Evolutionary conservation across 2,113 vertebrate genomes (phyloP).

Genomic region (Ophiodon elongatus): DNA sequence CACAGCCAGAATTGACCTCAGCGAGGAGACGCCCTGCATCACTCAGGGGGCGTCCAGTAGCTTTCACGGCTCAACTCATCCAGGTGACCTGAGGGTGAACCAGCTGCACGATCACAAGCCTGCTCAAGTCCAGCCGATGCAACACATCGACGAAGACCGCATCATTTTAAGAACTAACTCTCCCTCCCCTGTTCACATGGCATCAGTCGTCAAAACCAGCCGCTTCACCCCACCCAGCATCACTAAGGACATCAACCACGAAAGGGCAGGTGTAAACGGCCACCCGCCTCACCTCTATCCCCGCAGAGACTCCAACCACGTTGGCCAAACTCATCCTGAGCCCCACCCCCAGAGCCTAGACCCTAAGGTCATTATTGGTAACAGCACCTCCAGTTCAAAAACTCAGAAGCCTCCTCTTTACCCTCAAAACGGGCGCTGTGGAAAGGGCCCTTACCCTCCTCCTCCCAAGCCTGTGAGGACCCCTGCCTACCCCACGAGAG

Average conservation of each 20-base stretch:
- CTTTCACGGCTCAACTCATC: constrained; percentile 41
- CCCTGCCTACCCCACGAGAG: constrained; percentile 67
- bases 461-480: constrained; percentile 61
- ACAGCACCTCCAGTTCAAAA: constrained; percentile 59
- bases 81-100: constrained; percentile 47
- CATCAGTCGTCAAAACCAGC: constrained; percentile 78
- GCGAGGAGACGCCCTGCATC: constrained; percentile 51
- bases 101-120: constrained; percentile 50
- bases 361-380: constrained; percentile 63
- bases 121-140: neutral
- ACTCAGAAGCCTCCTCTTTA: constrained; percentile 82
- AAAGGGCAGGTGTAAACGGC: constrained; percentile 61
- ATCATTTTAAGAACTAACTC: constrained; percentile 76
- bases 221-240: constrained; percentile 52
- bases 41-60: constrained; percentile 33
- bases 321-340: constrained; percentile 31
- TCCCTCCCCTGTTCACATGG: constrained; percentile 74
- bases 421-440: constrained; percentile 79
- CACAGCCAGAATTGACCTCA: constrained; percentile 82
- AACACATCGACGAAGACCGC: constrained; percentile 43
- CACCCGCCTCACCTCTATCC: constrained; percentile 66
- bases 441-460: constrained; percentile 56
- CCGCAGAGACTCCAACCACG: constrained; percentile 47
- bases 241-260: constrained; percentile 50
- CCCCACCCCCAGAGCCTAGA: constrained; percentile 55